Conservation (phyloP, 2,888 invertebrate genomes). For the Drosophila cognata region DNA sequence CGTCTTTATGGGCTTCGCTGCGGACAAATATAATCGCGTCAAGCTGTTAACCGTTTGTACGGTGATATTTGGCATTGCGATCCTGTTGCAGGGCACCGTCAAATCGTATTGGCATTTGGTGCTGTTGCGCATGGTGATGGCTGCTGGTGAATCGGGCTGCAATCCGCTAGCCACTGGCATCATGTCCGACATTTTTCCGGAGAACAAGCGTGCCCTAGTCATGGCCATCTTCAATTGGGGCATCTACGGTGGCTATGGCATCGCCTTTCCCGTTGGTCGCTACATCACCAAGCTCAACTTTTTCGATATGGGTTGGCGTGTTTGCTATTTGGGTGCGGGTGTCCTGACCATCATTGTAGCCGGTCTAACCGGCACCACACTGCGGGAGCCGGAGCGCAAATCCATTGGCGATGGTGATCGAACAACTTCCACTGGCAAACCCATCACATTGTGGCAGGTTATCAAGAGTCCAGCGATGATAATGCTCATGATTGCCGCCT, state of each 20-base stretch:
- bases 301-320: conserved; percentile 92
- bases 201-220: conserved; percentile 93
- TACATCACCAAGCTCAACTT: conserved; percentile 91
- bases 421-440: conserved; percentile 85
- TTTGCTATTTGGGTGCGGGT: conserved; percentile 93
- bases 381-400: conserved; percentile 91
- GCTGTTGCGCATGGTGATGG: conserved; percentile 93
- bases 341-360: conserved; percentile 90
- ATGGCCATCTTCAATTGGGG: conserved; percentile 98
- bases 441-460: conserved; percentile 90
- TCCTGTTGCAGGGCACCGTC: conserved; percentile 93
- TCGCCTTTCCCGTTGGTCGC: conserved; percentile 95
- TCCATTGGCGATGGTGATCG: conserved; percentile 89
- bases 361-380: conserved; percentile 89
- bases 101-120: conserved; percentile 96
- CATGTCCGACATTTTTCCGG: conserved; percentile 92
- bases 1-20: conserved; percentile 92
- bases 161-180: conserved; percentile 95
- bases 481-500: conserved; percentile 93
- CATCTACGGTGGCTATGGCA: conserved; percentile 96
- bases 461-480: conserved; percentile 91
- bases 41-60: conserved; percentile 91
- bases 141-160: conserved; percentile 94
- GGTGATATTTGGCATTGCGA: conserved; percentile 92
- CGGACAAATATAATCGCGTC: conserved; percentile 92